Base-by-base conservation (phyloP, 2,113 vertebrate species). In the Calyptommatus sinebrachiatus region DNA sequence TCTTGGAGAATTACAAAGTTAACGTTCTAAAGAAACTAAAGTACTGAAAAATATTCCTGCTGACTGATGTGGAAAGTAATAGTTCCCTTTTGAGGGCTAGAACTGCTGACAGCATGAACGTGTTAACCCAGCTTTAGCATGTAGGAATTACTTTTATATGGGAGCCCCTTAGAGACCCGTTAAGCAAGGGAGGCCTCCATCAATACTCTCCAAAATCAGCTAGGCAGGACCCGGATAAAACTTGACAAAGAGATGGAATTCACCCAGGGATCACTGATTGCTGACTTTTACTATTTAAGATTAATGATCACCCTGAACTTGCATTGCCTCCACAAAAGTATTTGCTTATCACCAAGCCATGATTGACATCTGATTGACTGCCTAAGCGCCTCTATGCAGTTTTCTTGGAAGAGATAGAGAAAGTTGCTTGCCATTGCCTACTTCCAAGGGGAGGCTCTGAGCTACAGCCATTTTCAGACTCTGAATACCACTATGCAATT, bases 1-100 rank as follows among this genome's bases (percentile, higher is more conserved):
- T 41, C 21, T 65, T 65, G n/a, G 57, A 46, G 20, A 63, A 21
- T 41, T 79, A 71, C 28, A 48, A 79, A 72, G 11, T 50, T 60
- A 62, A 46, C 26, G 24, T 73, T 65, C 28, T 28, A 73, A 48
- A 72, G 45, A 66, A 79, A 3, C 8, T 50, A 72, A 88, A 84
- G 62, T 70, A 68, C 1, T 80, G 57, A 1, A 53, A 80, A 69
- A 28, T 60, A 77, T 65, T 48, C 28, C 71, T 73, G 78, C 70
- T 73, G 78, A 80, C 14, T 8, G 22, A 53, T 82, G 73, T 72
- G 63, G 85, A 29, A 53, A 75, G 83, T 53, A 12, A 63, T 24
- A 80, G 76, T 80, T 84, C 79, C 7, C 22, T 65, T 83, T 88
- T 85, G 82, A 63, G 83, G 80, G 50, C 73, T 80, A 76, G 82